Base-by-base conservation (phyloP, 2,113 vertebrate species). In the Pelecanus crispus region DNA sequence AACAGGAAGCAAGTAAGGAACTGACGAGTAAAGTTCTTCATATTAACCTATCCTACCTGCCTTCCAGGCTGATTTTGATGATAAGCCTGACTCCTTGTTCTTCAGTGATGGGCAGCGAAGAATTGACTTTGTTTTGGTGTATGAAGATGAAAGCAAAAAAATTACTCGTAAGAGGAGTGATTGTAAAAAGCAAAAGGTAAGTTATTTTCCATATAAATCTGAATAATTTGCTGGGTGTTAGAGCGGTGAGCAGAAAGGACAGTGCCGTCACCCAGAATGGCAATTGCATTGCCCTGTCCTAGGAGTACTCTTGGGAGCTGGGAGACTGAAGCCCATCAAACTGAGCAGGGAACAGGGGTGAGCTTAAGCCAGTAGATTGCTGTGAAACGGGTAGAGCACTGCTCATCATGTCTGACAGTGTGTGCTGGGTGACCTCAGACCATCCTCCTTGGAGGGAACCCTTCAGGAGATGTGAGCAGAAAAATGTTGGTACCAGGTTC, bases 51-150 rank as follows among this genome's bases (percentile, higher is more conserved):
- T 66, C 28, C 58, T 58, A 66, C 90, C 32, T 97, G 93, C 32
- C 29, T 97, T 96, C 56, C 98, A 99, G 99, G 97, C 94, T 42
- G 99, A 99, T 95, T 99, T 99, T 95, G 98, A 99, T 67, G 85
- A 95, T 73, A 98, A 99, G n/a, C 91, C 98, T 3, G 98, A 99
- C 88, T 99, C 98, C 16, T 92, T 99, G 24, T 99, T 98, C 97
- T 99, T 99, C 96, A 99, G 98, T 1, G 99, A 99, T 18, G 99
- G 99, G 28, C 97, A 98, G 49, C 95, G 99, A 96, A 98, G 98
- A 94, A 98, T 99, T 31, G 99, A 99, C 97, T 99, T 99, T 94
- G 95, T 99, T 92, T 97, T 99, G 45, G 99, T 98, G 9, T 99
- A 99, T 77, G 99, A 99, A 95, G 99, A 99, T 94, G 99, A 99